Conservation (phyloP, 2,797 vertebrate species). For the Sarcophilus harrisii region DNA sequence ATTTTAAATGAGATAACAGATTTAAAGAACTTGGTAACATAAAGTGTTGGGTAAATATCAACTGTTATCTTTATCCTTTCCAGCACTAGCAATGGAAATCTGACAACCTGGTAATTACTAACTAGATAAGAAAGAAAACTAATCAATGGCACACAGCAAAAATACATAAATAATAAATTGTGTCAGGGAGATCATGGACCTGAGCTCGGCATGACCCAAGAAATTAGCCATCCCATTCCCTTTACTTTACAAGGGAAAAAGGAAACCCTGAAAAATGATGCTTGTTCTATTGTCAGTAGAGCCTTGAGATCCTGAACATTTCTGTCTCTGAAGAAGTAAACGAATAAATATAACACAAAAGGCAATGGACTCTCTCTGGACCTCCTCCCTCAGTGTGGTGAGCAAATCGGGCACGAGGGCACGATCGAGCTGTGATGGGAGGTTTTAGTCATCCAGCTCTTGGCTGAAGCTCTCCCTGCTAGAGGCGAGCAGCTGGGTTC, state of each 20-base stretch:
- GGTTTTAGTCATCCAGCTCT: not conserved
- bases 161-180: not conserved
- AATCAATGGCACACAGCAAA: not conserved
- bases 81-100: not conserved
- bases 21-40: not conserved
- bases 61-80: not conserved
- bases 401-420: not conserved
- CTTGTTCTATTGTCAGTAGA: not conserved
- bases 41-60: not conserved
- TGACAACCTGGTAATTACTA: not conserved
- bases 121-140: not conserved
- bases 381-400: not conserved
- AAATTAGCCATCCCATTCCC: not conserved
- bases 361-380: not conserved
- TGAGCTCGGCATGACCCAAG: not conserved
- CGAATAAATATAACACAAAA: not conserved
- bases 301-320: not conserved
- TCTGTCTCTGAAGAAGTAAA: not conserved
- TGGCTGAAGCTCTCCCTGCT: not conserved
- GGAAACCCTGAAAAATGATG: not conserved
- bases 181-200: not conserved
- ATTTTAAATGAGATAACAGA: not conserved
- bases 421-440: not conserved
- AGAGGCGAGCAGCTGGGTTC: not conserved
- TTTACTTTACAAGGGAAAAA: not conserved